Evolutionary conservation across 2,113 vertebrate species (phyloP).

Genomic region (Serilophus lunatus): DNA sequence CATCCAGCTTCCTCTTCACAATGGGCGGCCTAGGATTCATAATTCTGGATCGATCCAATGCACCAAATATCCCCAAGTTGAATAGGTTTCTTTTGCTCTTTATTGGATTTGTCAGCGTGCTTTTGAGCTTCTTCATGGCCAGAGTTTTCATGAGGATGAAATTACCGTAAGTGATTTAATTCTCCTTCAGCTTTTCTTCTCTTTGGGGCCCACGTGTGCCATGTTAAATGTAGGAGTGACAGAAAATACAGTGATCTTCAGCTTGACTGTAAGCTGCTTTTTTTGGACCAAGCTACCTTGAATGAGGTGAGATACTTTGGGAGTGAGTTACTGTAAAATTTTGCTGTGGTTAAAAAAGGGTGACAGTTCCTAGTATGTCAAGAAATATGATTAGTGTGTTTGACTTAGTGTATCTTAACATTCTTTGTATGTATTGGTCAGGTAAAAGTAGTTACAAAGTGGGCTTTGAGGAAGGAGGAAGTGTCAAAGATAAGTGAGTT

Average conservation of each 20-base stretch:
- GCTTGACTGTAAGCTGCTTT: not conserved
- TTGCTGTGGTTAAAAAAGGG: not conserved
- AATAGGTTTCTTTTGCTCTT: slow-evolving; percentile 97
- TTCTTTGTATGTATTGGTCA: not conserved
- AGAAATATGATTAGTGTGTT: not conserved
- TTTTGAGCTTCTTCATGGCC: slow-evolving; percentile 99
- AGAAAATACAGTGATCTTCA: not conserved
- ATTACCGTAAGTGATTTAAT: slow-evolving; percentile 87
- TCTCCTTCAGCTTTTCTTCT: not conserved
- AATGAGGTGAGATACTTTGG: not conserved
- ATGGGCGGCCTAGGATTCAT: slow-evolving; percentile 98
- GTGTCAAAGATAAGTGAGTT: not conserved
- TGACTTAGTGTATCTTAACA: not conserved
- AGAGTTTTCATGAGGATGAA: slow-evolving; percentile 99
- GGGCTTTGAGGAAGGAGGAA: not conserved
- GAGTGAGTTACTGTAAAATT: not conserved
- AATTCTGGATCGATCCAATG: slow-evolving; percentile 96
- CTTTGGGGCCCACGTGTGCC: not conserved
- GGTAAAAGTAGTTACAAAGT: not conserved
- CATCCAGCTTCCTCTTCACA: slow-evolving; percentile 98
- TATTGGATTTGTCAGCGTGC: slow-evolving; percentile 96
- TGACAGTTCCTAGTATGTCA: not conserved
- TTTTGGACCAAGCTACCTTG: not conserved
- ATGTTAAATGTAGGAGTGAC: not conserved
- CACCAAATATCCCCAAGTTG: slow-evolving; percentile 96